Evolutionary conservation across 2,888 invertebrate species (phyloP).

Genomic region (Halictus ligatus): DNA sequence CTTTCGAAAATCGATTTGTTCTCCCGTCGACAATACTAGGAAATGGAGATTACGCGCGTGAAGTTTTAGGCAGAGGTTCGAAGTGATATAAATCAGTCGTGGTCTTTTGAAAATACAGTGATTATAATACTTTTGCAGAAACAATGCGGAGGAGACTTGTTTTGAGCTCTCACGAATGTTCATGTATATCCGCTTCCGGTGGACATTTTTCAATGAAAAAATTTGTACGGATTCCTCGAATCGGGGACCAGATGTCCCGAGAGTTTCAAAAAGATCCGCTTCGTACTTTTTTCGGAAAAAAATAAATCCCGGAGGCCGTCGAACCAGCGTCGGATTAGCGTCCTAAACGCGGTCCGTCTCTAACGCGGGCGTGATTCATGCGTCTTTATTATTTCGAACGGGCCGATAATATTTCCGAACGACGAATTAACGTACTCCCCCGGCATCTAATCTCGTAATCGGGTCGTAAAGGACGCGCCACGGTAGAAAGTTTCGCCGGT

Average conservation of each 20-base stretch:
- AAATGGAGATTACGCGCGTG: too few relatives aligned
- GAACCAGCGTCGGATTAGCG: too few relatives aligned
- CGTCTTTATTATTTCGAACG: not conserved
- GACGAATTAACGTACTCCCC: not conserved
- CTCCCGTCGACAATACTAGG: too few relatives aligned
- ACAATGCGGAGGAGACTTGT: too few relatives aligned
- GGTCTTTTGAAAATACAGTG: too few relatives aligned
- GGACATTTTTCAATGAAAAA: not conserved
- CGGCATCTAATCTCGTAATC: conserved; percentile 41
- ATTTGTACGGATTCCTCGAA: not conserved
- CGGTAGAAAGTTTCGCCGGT: conserved; percentile 1
- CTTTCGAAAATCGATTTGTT: not conserved
- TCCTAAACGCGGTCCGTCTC: not conserved
- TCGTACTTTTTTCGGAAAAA: not conserved
- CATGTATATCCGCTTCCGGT: not conserved
- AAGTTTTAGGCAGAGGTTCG: too few relatives aligned
- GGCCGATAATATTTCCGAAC: not conserved
- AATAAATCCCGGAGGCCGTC: not conserved
- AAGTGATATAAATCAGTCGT: too few relatives aligned
- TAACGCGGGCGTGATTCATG: too few relatives aligned
- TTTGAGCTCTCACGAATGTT: too few relatives aligned
- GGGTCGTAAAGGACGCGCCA: conserved; percentile 6
- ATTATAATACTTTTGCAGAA: too few relatives aligned
- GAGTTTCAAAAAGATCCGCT: not conserved
- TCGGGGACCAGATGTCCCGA: not conserved